A percentile compares a stretch with the other conserved stretches of the same genome.
These are phyloP conservation scores for Sebastes trivittatus DNA, from an alignment of 2,797 vertebrate genomes.

Conservation along the genomic window DNA sequence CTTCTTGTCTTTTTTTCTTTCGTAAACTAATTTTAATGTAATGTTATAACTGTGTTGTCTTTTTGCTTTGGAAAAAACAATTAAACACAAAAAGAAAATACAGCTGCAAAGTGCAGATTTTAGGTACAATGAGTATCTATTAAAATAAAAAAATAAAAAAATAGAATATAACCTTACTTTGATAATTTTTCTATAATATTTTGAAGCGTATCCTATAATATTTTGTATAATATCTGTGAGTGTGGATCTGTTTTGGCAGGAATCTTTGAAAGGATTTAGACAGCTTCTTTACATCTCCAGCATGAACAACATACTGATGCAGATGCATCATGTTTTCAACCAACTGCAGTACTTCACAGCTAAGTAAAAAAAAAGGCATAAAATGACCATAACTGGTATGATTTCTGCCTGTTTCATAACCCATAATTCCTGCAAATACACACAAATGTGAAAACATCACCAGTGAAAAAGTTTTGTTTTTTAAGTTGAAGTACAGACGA, in stretches of 20 bases:
- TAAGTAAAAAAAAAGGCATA: neutral
- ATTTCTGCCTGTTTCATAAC: neutral
- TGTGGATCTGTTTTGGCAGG: no score
- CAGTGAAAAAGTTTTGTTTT: neutral
- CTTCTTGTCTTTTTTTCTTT: no score
- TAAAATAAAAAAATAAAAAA: neutral
- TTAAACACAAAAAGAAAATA: no score
- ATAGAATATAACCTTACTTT: neutral
- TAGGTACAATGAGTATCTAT: neutral
- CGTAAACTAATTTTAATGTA: no score
- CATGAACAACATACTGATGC: neutral
- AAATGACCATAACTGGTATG: neutral
- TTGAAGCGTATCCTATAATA: neutral
- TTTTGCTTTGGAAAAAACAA: no score
- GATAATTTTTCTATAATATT: neutral
- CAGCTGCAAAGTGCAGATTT: neutral
- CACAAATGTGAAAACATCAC: neutral
- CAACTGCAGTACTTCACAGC: neutral
- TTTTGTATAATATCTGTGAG: no score
- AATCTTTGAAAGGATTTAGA: no score
- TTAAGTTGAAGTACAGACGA: constrained; percentile 7
- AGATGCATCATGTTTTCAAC: neutral
- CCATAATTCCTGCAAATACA: neutral
- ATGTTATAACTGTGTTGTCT: no score
- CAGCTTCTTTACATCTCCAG: neutral